These are phyloP conservation scores for Drosophila demipolita DNA, from an alignment of 2,888 invertebrate species.

Conservation along the genomic window DNA sequence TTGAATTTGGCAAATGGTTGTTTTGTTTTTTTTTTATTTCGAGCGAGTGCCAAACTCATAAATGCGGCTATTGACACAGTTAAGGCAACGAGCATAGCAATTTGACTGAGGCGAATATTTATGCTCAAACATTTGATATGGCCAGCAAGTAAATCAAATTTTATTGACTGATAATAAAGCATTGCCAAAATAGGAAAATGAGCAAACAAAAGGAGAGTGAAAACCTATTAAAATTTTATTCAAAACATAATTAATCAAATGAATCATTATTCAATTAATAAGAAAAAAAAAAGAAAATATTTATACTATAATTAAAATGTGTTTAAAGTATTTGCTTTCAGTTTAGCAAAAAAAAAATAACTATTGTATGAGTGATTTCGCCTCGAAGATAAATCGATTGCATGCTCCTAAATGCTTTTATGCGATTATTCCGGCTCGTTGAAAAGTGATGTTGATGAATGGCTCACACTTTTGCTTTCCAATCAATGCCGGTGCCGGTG, in stretches of 20 bases:
- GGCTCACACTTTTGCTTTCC: slow-evolving; percentile 71
- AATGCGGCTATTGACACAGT: slow-evolving; percentile 76
- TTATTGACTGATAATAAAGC: slow-evolving; percentile 23
- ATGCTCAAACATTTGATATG: slow-evolving; percentile 23
- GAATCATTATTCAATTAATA: neutral
- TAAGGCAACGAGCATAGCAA: slow-evolving; percentile 58
- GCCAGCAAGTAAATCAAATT: slow-evolving; percentile 20
- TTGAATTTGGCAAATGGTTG: slow-evolving; percentile 39
- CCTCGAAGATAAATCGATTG: slow-evolving; percentile 34
- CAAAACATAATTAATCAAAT: slow-evolving; percentile 3
- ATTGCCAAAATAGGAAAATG: slow-evolving; percentile 13
- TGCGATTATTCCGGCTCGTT: slow-evolving; percentile 23
- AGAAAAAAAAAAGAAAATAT: slow-evolving; percentile 4
- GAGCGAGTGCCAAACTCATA: slow-evolving; percentile 62
- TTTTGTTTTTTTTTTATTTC: slow-evolving; percentile 8
- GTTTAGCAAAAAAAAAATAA: neutral
- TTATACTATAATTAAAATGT: slow-evolving; percentile 7
- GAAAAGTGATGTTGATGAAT: slow-evolving; percentile 59
- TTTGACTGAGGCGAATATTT: slow-evolving; percentile 37
- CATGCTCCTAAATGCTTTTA: slow-evolving; percentile 18
- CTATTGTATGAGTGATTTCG: slow-evolving; percentile 4
- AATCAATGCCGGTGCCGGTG: slow-evolving; percentile 44
- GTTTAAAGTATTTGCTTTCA: slow-evolving; percentile 6
- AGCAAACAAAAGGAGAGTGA: slow-evolving; percentile 22
- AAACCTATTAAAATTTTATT: slow-evolving; percentile 17